phyloP scores from a whole-genome alignment of 1,140 invertebrate genomes.

The Heliothis virescens region DNA sequence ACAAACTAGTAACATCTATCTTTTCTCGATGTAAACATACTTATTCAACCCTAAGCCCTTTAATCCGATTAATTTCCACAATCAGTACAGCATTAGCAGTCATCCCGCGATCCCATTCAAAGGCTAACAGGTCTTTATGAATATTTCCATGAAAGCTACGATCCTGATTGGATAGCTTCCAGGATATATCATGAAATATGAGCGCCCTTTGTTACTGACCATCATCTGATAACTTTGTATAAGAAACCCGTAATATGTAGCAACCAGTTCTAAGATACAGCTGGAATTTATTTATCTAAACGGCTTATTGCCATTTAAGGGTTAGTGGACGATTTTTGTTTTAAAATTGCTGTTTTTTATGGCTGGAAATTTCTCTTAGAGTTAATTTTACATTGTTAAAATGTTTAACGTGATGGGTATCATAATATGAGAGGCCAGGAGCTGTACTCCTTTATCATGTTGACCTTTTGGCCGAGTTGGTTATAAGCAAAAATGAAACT shows the following conservation, averaged over 20 bases:
- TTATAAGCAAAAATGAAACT: too few relatives aligned
- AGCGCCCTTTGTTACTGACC: not conserved
- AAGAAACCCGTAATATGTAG: slow-evolving; percentile 5
- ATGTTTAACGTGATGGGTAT: too few relatives aligned
- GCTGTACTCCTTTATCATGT: too few relatives aligned
- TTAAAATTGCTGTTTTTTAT: not conserved
- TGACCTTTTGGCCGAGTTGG: too few relatives aligned
- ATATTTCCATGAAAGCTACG: slow-evolving; percentile 17
- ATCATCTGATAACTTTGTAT: slow-evolving; percentile 30
- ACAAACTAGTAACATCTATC: too few relatives aligned
- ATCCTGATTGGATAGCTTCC: slow-evolving; percentile 29
- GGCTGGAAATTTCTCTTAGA: not conserved
- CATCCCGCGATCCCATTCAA: not conserved
- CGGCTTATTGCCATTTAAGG: slow-evolving; percentile 28
- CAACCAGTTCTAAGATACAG: slow-evolving; percentile 2
- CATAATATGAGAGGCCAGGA: too few relatives aligned
- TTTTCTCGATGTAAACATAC: not conserved
- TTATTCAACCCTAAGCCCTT: not conserved
- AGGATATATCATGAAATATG: slow-evolving; percentile 30
- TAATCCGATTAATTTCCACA: slow-evolving; percentile 7
- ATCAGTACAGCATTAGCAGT: not conserved
- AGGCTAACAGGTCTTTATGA: slow-evolving; percentile 6
- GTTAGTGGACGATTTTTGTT: not conserved
- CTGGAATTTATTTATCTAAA: slow-evolving; percentile 26
- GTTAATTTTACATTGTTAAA: too few relatives aligned